These are phyloP conservation scores for Zaprionus lineosus DNA, from an alignment of 2,888 invertebrate species.

Conservation along the genomic window DNA sequence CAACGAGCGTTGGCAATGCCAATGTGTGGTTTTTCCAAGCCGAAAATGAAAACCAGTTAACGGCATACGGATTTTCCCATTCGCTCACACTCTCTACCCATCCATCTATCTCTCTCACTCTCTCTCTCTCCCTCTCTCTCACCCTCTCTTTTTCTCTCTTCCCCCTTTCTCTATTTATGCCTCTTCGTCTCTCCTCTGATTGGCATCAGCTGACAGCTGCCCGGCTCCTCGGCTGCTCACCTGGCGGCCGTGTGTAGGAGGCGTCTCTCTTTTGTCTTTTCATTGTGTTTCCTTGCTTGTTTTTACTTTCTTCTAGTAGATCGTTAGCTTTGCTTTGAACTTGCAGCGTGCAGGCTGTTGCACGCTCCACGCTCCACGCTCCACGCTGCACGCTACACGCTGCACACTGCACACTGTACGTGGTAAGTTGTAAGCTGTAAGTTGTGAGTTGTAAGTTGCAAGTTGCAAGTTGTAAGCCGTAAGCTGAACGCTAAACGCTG, in stretches of 20 bases:
- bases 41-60: conserved; percentile 75
- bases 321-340: conserved; percentile 75
- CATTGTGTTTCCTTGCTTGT: conserved; percentile 59
- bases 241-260: conserved; percentile 59
- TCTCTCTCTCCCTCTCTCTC: conserved; percentile 3
- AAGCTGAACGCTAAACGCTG: too few species aligned
- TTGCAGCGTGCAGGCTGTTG: conserved; percentile 41
- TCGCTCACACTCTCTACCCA: conserved; percentile 29
- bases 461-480: too few species aligned
- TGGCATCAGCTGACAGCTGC: conserved; percentile 72
- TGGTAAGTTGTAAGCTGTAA: too few species aligned
- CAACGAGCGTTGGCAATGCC: conserved; percentile 65
- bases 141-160: not conserved
- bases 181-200: conserved; percentile 36
- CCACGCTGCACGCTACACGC: too few species aligned
- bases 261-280: conserved; percentile 52
- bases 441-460: too few species aligned
- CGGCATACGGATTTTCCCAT: conserved; percentile 59
- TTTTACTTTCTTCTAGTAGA: conserved; percentile 78
- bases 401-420: too few species aligned
- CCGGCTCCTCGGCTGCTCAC: conserved; percentile 33
- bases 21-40: conserved; percentile 73
- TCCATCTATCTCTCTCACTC: not conserved
- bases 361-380: too few species aligned
- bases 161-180: not conserved